These are phyloP conservation scores for Harpagoxenus sublaevis DNA, from an alignment of 2,888 invertebrate species.

Conservation along the genomic window DNA sequence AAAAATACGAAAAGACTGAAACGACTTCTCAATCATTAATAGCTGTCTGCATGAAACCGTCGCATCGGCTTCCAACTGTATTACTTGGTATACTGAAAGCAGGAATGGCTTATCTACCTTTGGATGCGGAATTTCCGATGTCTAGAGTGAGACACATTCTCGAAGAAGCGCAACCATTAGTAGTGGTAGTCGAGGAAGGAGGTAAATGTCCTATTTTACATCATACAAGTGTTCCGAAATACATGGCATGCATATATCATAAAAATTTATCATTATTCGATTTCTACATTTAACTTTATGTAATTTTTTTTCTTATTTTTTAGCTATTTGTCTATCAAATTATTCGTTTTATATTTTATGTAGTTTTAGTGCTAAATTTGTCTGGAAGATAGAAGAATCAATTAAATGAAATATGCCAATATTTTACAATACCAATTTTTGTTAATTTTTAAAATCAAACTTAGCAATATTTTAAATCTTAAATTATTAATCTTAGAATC, in stretches of 20 bases:
- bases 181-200: constrained; percentile 90
- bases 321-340: neutral
- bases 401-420: neutral
- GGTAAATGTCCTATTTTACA: constrained; percentile 84
- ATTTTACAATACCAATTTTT: neutral
- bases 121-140: constrained; percentile 91
- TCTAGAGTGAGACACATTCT: constrained; percentile 92
- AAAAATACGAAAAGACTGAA: constrained; percentile 83
- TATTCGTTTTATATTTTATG: neutral
- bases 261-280: neutral
- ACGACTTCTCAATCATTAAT: constrained; percentile 91
- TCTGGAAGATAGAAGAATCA: neutral
- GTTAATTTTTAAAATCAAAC: neutral
- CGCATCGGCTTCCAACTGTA: constrained; percentile 89
- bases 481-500: neutral
- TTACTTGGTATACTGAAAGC: constrained; percentile 93
- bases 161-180: constrained; percentile 91
- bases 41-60: constrained; percentile 93
- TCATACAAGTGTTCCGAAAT: neutral
- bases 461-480: neutral
- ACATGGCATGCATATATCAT: constrained; percentile 5
- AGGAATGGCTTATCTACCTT: constrained; percentile 94
- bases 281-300: neutral
- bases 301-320: neutral
- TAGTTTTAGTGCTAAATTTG: neutral